Evolutionary conservation across 2,888 invertebrate species (phyloP).

Genomic region (Maniola hyperantus): DNA sequence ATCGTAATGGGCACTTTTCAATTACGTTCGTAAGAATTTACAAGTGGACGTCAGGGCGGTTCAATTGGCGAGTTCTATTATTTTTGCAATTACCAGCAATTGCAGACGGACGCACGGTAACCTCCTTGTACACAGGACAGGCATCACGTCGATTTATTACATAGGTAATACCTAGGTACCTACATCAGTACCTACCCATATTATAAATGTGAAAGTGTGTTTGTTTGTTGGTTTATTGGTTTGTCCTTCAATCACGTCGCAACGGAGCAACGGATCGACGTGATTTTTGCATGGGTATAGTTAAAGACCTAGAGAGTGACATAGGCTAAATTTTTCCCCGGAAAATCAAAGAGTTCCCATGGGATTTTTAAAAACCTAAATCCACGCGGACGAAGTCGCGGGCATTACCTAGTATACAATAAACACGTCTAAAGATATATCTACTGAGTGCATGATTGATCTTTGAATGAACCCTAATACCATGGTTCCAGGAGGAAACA

Average conservation of each 20-base stretch:
- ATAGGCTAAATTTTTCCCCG: no score
- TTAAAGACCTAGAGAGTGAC: no score
- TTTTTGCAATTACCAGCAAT: conserved; percentile 18
- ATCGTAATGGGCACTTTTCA: conserved; percentile 3
- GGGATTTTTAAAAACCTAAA: no score
- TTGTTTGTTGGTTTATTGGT: no score
- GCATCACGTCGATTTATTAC: not conserved
- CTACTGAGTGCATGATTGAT: not conserved
- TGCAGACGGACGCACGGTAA: conserved; percentile 7
- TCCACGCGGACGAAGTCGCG: no score
- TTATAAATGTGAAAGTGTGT: no score
- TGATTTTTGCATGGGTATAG: no score
- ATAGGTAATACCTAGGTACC: no score
- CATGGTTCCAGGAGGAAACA: not conserved
- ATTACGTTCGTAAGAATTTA: conserved; percentile 14
- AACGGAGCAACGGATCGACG: no score
- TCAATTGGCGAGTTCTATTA: conserved; percentile 15
- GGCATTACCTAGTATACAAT: not conserved
- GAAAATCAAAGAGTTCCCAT: no score
- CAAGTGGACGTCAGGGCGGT: conserved; percentile 4
- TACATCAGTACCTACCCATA: no score
- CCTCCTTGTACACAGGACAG: conserved; percentile 1
- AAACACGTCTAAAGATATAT: not conserved
- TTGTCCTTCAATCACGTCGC: no score
- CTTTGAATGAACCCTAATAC: not conserved